These are phyloP conservation scores for Sebastes cheni DNA, from an alignment of 2,797 vertebrate genomes.

Conservation along the genomic window DNA sequence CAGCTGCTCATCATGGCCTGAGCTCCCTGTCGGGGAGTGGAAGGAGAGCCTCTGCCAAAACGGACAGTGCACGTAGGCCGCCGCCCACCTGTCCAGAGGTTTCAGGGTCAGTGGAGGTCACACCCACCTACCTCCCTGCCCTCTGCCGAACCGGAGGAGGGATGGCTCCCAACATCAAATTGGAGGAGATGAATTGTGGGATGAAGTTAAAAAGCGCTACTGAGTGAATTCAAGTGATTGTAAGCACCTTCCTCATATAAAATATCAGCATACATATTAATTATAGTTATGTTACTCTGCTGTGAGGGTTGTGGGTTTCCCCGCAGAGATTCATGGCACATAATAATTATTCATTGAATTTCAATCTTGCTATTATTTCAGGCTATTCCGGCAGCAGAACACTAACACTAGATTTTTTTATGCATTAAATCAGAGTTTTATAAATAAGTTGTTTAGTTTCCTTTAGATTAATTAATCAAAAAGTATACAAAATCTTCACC, in stretches of 20 bases:
- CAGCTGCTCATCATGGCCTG: constrained; percentile 99
- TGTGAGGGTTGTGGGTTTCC: constrained; percentile 52
- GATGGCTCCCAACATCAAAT: constrained; percentile 53
- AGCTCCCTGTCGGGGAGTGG: constrained; percentile 80
- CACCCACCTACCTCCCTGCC: constrained; percentile 83
- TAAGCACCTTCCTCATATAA: constrained; percentile 50
- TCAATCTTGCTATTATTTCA: constrained; percentile 54
- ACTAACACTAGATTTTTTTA: background rate
- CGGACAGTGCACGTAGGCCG: constrained; percentile 82
- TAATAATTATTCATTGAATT: constrained; percentile 71
- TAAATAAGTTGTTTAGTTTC: constrained; percentile 21
- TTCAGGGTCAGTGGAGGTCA: constrained; percentile 91
- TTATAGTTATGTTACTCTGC: constrained; percentile 65
- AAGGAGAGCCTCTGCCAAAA: constrained; percentile 71
- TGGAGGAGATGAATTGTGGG: constrained; percentile 60
- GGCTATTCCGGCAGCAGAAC: constrained; percentile 10
- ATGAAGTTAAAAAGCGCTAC: constrained; percentile 23
- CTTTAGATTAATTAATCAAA: constrained; percentile 28
- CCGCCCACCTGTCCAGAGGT: constrained; percentile 85
- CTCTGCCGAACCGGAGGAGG: constrained; percentile 57
- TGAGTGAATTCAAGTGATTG: constrained; percentile 21
- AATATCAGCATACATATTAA: constrained; percentile 62
- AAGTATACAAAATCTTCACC: background rate
- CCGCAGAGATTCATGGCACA: constrained; percentile 54
- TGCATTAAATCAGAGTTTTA: constrained; percentile 30